Evolutionary conservation across 2,797 vertebrate genomes (phyloP).

Genomic region (Choloepus didactylus): DNA sequence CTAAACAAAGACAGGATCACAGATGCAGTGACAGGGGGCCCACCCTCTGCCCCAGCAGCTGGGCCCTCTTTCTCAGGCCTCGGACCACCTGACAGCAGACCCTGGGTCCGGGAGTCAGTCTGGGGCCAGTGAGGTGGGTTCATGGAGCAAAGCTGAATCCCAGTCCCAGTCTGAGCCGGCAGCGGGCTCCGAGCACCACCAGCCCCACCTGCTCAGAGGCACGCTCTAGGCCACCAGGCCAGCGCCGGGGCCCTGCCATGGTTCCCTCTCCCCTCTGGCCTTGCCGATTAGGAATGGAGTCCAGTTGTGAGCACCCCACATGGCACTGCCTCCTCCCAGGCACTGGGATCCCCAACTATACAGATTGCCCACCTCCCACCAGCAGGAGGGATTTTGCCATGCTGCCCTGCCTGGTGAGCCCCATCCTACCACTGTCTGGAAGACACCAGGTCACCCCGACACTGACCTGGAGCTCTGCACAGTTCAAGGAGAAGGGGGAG

Average conservation of each 20-base stretch:
- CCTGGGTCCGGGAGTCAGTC: neutral
- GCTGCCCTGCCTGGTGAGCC: neutral
- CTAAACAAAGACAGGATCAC: constrained; percentile 67
- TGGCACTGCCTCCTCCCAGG: neutral
- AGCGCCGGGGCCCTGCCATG: neutral
- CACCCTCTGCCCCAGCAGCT: constrained; percentile 15
- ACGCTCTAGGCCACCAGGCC: neutral
- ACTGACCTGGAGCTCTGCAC: neutral
- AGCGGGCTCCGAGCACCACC: neutral
- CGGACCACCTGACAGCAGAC: constrained; percentile 12
- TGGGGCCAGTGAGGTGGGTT: neutral
- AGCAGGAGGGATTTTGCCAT: neutral
- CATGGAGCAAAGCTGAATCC: neutral
- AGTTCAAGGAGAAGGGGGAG: constrained; percentile 1
- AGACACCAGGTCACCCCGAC: neutral
- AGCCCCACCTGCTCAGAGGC: neutral
- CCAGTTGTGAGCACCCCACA: neutral
- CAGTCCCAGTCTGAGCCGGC: neutral
- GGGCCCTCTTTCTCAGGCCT: neutral
- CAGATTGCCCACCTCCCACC: neutral
- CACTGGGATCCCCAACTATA: neutral
- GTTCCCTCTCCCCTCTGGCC: neutral
- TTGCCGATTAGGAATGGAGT: neutral
- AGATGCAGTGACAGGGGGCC: neutral
- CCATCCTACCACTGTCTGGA: neutral